Evolutionary conservation across 2,888 invertebrate species (phyloP), one percentile per base, ranked within the genome.

Genomic region (Caenorhabditis japonica): DNA sequence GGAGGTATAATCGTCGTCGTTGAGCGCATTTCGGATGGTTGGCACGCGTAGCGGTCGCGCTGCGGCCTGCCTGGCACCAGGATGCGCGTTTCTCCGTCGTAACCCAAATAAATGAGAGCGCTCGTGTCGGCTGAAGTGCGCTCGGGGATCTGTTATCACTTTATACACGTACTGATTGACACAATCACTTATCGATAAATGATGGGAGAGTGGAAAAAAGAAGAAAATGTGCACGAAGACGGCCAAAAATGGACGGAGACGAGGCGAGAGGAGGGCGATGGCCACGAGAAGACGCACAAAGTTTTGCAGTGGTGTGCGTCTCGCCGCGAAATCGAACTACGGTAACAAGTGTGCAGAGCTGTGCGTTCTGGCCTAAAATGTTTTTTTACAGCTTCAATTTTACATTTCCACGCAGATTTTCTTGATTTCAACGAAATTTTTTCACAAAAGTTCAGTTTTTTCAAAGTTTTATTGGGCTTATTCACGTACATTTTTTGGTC

Each of bases 41-140:
- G 73, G 73, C 73, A 73, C 49, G 73, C 73, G 68, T 51, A 30
- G 73, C 73, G 73, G 73, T 52, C 60, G 73, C 73, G 73, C 58
- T 17, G 68, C 73, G 73, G 55, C 27, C 61, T 5, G 41, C 55
- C 55, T 49, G 64, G 64, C 47, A 64, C 64, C 30, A 56, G 49
- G 64, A 55, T 49, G 56, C 49, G 56, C 64, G 36, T 56, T 55
- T 53, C 15, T 36, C 5, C 52, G 62, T 34, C 49, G 41, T 64
- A 64, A 64, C 64, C 64, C 46, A 64, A 23, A 56, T 64, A 55
- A 34, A 38, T 23, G 46, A n/a, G 21, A 46, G 34, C 46, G 55
- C 46, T 46, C 33, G 47, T 19, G 15, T 27, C 17, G n/a, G 27
- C 23, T 21, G 46, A 17, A 25, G 19, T 27, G 25, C 33, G 39